Base-by-base conservation (phyloP, 2,888 invertebrate genomes). In the Emmelina monodactyla region DNA sequence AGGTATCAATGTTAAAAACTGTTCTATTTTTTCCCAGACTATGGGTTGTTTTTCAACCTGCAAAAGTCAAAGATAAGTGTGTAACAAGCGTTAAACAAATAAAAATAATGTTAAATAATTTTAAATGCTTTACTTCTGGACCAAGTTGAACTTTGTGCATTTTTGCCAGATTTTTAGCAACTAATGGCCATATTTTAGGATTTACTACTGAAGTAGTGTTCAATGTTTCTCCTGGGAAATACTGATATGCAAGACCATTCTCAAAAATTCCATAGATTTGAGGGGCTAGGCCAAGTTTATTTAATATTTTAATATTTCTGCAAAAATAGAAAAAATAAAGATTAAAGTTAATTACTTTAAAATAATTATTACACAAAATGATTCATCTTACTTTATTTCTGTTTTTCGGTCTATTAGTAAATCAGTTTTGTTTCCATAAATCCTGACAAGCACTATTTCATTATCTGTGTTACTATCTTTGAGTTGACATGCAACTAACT, bases 401-500 rank as follows among this genome's bases (percentile, higher is more conserved):
- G 88, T 87, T 58, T 88, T 85, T 43, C 96, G 83, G 62, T 97
- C 93, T 57, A 97, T 95, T 42, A 97, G 84, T 47, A 92, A 79
- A 68, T 97, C 96, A 2, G 97, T 96, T 69, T 94, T 94, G 51
- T 90, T 86, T 16, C 97, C 97, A 80, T 96, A 97, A 41, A 97
- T 86, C 50, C 97, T 84, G 14, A 97, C 85, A 35, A 97, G 83
- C 2, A 97, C 84, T 54, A 91, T 88, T 53, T 68, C 60, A 13
- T 91, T 87, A 44, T 56, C 51, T 38, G 47, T 51, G 12, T 49
- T 34, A 10, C 53, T 47, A 30, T 51, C 47, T 29, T 62, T 68
- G 43, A 79, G 62, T 58, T 83, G 85, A 51, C 91, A 92, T 22
- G 92, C 92, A 36, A 96, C 84, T 50, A 97, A 81, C 68, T 92